phyloP scores from a whole-genome alignment of 2,113 vertebrate species.

The Platichthys stellatus region DNA sequence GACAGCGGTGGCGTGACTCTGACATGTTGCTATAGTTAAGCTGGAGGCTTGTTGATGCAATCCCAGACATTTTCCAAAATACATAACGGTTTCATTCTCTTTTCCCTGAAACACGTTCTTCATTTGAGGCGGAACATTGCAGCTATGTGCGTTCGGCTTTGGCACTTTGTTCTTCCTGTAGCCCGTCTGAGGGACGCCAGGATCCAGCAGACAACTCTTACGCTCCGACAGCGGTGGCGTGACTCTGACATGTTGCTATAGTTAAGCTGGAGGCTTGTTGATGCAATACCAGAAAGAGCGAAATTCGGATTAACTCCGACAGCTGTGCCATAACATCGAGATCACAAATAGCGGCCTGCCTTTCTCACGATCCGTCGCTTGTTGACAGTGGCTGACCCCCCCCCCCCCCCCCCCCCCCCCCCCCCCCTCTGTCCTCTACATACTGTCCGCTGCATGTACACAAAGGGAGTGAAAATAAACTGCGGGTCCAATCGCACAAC shows the following conservation, averaged over 20 bases:
- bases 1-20: slow-evolving; percentile 49
- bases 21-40: slow-evolving; percentile 66
- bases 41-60: slow-evolving; percentile 61
- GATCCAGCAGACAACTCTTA: slow-evolving; percentile 5
- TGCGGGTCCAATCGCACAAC: slow-evolving; percentile 34
- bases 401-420: slow-evolving; percentile 61
- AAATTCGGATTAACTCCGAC: slow-evolving; percentile 58
- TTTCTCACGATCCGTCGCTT: slow-evolving; percentile 80
- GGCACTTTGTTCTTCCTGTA: slow-evolving; percentile 41
- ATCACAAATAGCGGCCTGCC: slow-evolving; percentile 75
- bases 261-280: slow-evolving; percentile 67
- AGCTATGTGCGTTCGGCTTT: slow-evolving; percentile 28
- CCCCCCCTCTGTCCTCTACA: slow-evolving; percentile 67
- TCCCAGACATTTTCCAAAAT: slow-evolving; percentile 38
- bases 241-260: slow-evolving; percentile 61
- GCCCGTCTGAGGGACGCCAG: slow-evolving; percentile 24
- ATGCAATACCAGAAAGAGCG: slow-evolving; percentile 52
- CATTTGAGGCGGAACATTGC: slow-evolving; percentile 32
- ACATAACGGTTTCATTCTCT: slow-evolving; percentile 44
- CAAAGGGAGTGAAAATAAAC: slow-evolving; percentile 80
- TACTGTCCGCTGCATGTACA: slow-evolving; percentile 74
- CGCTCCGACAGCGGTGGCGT: slow-evolving; percentile 31
- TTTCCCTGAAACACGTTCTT: slow-evolving; percentile 42
- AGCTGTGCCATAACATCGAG: slow-evolving; percentile 72
- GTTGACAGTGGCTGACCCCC: slow-evolving; percentile 80